A percentile compares a stretch with the other conserved stretches of the same genome.
Evolutionary conservation across 2,113 vertebrate genomes (phyloP).

Genomic region (Catharus fuscescens): DNA sequence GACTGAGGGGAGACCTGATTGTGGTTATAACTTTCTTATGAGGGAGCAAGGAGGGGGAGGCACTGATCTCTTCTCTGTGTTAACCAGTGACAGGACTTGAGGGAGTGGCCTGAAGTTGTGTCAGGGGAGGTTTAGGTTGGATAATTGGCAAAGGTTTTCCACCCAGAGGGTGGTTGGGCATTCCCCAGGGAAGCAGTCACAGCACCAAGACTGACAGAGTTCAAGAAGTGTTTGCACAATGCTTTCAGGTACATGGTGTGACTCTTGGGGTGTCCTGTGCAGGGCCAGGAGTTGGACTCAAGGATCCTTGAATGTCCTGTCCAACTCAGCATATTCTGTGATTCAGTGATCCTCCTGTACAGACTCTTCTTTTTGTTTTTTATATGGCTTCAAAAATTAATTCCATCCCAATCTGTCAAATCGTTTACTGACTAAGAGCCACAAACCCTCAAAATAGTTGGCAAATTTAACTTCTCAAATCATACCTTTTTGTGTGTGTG

Average conservation of each 20-base stretch:
- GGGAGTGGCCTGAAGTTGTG: background rate
- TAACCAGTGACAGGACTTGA: background rate
- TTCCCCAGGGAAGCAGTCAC: background rate
- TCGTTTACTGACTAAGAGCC: background rate
- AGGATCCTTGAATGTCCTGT: background rate
- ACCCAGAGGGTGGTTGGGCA: background rate
- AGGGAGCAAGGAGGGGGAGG: background rate
- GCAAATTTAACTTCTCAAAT: background rate
- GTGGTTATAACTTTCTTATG: background rate
- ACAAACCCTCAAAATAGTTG: background rate
- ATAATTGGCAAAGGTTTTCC: background rate
- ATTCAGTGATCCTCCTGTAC: background rate
- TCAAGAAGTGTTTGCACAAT: background rate
- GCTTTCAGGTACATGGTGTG: background rate
- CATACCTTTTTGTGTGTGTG: background rate
- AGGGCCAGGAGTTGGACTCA: background rate
- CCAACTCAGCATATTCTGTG: accelerated
- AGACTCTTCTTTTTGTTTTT: background rate
- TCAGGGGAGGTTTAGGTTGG: background rate
- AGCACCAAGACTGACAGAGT: background rate
- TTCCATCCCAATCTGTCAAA: background rate
- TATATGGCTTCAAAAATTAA: slow-evolving; percentile 2
- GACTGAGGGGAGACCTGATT: background rate
- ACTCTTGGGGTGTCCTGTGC: background rate
- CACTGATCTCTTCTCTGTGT: too few relatives aligned